Base-by-base conservation (phyloP, 1,140 invertebrate species). In the Diabrotica undecimpunctata region DNA sequence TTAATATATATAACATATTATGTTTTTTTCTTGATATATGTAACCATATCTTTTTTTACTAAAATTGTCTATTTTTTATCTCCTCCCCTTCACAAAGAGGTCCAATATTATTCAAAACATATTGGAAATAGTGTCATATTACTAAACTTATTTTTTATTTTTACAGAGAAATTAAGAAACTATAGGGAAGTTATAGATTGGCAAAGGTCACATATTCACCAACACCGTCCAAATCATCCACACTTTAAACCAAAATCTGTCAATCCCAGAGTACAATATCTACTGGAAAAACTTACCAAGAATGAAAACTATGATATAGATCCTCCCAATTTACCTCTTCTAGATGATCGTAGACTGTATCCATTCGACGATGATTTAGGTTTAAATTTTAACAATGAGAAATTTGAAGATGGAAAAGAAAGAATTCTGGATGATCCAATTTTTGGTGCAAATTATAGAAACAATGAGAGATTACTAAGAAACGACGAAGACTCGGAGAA, bases 271-370 rank as follows among this genome's bases (percentile, higher is more conserved):
- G 11, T 37, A 11, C n/a, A 57, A 37, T 57, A 11, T 13, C 10
- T 37, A n/a, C n/a, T 57, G 25, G 12, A 37, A 9, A 57, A 46
- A 10, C 41, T 46, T 2, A 6, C 41, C 4, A 46, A 46, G n/a
- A 10, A 8, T 46, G 41, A 46, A 46, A 46, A 57, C 12, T 57
- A 36, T 25, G 46, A 52, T 37, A 51, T 61, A n/a, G 46, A 12
- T 12, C n/a, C 52, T 6, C 39, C 64, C 6, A 12, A n/a, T 9
- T 25, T 53, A 13, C 39, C 62, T 9, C n/a, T 13, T 36, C 59
- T 72, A 14, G 72, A 70, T n/a, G 70, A 72, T 35, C 68, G 64
- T 5, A 59, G 72, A 46, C 66, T 69, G 52, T 72, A 72, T 62
- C 70, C 70, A 6, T 64, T 65, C 10, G 72, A 72, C 38, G 66